Evolutionary conservation across 2,113 vertebrate species (phyloP), one percentile per base, ranked within the genome.

Genomic region (Laterallus jamaicensis): DNA sequence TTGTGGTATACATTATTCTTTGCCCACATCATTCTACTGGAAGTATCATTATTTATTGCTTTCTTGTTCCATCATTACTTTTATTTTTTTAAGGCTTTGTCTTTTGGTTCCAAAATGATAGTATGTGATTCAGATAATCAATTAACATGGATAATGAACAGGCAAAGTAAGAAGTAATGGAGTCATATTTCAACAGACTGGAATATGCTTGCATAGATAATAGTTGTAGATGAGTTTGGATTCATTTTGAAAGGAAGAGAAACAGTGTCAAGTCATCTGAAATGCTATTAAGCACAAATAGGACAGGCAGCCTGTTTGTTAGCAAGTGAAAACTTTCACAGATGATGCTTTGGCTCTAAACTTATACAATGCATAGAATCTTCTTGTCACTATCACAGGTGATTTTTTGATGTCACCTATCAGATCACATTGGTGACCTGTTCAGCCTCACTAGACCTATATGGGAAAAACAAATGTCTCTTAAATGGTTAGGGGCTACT

Each of bases 391-490:
- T 56, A 15, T 44, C 25, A 26, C 37, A 63, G 39, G 28, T 88
- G 37, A 12, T 70, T 86, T 66, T 66, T 58, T 74, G 29, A 67
- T 81, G 5, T 40, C 66, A 78, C 18, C 12, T 44, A 2, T 67
- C 62, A 50, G 31, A 67, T 80, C 0, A 0, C 9, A 15, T 22
- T 74, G 25, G 22, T 64, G 83, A 35, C 18, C 37, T 25, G 2
- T 59, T 84, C 47, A 63, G 26, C 55, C 31, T 92, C 28, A 29
- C 32, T 67, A 11, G 44, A 77, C 3, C 50, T 60, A 42, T 24
- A 28, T 24, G 17, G 28, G 22, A 70, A 91, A 90, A 76, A 19
- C 7, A 44, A 14, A 15, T 54, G 28, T 69, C 91, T 28, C 17
- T 70, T 81, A 44, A 24, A 9, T 74, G 22, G 32, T 31, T 7